Conservation (phyloP, 2,113 vertebrate genomes). For the Ammodramus savannarum region DNA sequence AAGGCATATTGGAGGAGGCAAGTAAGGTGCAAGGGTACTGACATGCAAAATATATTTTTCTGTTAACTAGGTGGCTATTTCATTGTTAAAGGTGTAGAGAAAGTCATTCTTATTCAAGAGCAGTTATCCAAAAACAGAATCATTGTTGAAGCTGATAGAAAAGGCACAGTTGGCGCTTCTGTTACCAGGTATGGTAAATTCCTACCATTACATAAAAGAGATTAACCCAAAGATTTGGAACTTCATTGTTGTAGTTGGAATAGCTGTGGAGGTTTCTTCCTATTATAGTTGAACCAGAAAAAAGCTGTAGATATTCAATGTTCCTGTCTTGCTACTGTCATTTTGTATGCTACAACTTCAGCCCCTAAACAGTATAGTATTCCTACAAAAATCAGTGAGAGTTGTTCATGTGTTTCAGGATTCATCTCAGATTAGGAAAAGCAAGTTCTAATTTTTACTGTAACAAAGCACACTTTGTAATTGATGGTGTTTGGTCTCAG, state of each 20-base stretch:
- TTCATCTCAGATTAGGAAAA: not conserved
- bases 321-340: not conserved
- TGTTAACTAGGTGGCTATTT: slow-evolving; percentile 88
- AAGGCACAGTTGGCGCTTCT: slow-evolving; percentile 92
- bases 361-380: not conserved
- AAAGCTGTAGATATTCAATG: not conserved
- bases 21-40: not conserved
- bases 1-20: not conserved
- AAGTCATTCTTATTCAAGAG: slow-evolving; percentile 98
- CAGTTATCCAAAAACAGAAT: slow-evolving; percentile 98
- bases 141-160: slow-evolving; percentile 96
- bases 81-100: slow-evolving; percentile 97
- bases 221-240: not conserved
- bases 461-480: not conserved
- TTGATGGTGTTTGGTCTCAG: not conserved
- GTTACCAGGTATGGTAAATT: slow-evolving; percentile 88
- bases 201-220: not conserved
- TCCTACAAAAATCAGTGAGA: not conserved
- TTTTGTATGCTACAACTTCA: not conserved
- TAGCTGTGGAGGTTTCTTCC: not conserved
- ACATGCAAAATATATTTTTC: not conserved
- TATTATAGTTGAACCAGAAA: not conserved
- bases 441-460: not conserved
- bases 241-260: not conserved
- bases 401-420: not conserved